Evolutionary conservation across 2,888 invertebrate genomes (phyloP), one percentile per base, ranked within the genome.

Genomic region (Galerucella pusilla): DNA sequence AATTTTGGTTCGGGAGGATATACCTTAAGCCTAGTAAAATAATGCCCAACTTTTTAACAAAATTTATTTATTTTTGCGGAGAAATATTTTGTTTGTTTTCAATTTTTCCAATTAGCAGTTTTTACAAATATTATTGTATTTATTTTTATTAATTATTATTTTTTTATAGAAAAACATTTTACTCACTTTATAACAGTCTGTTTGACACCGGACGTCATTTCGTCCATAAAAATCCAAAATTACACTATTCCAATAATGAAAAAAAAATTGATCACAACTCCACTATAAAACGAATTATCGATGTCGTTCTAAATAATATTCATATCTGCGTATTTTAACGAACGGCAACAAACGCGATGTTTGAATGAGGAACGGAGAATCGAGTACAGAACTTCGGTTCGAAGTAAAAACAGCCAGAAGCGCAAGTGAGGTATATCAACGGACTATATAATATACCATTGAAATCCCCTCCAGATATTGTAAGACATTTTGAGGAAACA

Each of bases 121-220:
- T 35, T 5, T 5, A 35, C 4, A 35, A 35, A 35, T 35, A 49
- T 49, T 12, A 4, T 49, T 14, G 6, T 12, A 12, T 49, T 49
- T 49, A 11, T 46, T 46, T 20, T 20, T 46, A 46, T 46, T 46
- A 46, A 46, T 46, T 46, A 46, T 46, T 46, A 20, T 20, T 20
- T 20, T 49, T 49, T 49, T 9, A 49, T 25, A 64, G 11, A 63
- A 63, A 59, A 72, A 20, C 10, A 65, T 64, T 42, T 20, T 4
- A 68, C 90, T 89, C 87, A 89, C 90, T 89, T 89, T 82, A 90
- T 90, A 75, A 90, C 89, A 25, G 90, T 90, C 79, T 90, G 90
- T 83, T 90, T 89, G 85, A 90, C 89, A 78, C 88, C 88, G 81
- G 89, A 89, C 73, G 89, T 90, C 90, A 89, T 90, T 75, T 77